Percentiles rank a stretch among this genome's conserved stretches.
Conservation (phyloP, 2,888 invertebrate species). For the Orthonychiurus folsomi region DNA sequence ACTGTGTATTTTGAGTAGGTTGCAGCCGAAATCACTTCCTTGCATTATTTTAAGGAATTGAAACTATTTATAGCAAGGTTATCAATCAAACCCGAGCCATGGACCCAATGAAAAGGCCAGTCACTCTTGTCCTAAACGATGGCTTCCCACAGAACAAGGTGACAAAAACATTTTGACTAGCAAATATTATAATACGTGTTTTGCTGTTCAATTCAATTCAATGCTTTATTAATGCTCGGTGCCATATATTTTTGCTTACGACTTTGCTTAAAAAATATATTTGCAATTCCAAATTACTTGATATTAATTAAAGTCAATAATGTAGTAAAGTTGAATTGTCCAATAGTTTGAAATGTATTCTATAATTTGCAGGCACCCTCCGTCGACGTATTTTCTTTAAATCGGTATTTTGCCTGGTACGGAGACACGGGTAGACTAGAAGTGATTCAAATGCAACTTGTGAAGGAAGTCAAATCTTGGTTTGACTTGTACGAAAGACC, state of each 20-base stretch:
- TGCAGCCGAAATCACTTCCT: too few relatives aligned
- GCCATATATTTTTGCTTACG: too few relatives aligned
- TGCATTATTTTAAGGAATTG: too few relatives aligned
- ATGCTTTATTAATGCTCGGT: too few relatives aligned
- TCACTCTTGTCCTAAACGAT: slow-evolving; percentile 70
- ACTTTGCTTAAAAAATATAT: too few relatives aligned
- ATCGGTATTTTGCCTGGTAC: slow-evolving; percentile 98
- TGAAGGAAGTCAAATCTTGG: slow-evolving; percentile 72
- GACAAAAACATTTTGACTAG: slow-evolving; percentile 44
- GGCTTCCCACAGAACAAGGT: slow-evolving; percentile 57
- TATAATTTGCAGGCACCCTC: slow-evolving; percentile 60
- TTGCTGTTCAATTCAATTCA: slow-evolving; percentile 3
- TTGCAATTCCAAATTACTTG: too few relatives aligned
- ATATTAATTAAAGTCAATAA: too few relatives aligned
- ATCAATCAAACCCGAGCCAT: slow-evolving; percentile 65
- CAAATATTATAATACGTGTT: slow-evolving; percentile 6
- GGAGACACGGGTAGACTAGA: slow-evolving; percentile 68
- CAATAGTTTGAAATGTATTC: too few relatives aligned
- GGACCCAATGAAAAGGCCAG: slow-evolving; percentile 67
- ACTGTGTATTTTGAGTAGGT: slow-evolving; percentile 69
- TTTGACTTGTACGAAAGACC: slow-evolving; percentile 72
- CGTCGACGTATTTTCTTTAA: slow-evolving; percentile 86
- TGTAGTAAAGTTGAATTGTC: too few relatives aligned
- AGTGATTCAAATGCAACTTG: slow-evolving; percentile 61
- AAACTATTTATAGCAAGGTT: slow-evolving; percentile 56